Conservation (phyloP, 2,797 vertebrate genomes). For the Crocidura indochinensis region DNA sequence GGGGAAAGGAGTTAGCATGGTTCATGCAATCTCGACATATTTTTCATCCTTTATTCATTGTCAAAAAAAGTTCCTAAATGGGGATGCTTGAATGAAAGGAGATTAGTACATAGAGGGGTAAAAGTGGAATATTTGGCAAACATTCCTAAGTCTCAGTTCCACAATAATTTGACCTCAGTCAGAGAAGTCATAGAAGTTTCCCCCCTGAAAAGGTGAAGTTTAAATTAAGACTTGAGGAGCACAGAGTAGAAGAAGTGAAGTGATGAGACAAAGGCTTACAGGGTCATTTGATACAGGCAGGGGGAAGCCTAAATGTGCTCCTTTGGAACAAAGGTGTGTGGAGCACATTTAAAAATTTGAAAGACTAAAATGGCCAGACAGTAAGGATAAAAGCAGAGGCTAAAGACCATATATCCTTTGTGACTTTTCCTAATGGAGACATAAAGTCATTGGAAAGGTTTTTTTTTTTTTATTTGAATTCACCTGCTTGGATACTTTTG, state of each 20-base stretch:
- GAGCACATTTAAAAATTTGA: not conserved
- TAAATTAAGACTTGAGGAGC: slow-evolving; percentile 24
- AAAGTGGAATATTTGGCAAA: not conserved
- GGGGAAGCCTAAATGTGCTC: not conserved
- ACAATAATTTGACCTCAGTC: not conserved
- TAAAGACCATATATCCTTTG: not conserved
- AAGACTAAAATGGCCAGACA: not conserved
- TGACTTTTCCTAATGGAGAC: not conserved
- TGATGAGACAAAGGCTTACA: not conserved
- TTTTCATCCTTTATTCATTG: not conserved
- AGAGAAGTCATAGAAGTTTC: not conserved
- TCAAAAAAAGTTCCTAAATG: not conserved
- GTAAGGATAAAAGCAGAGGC: not conserved
- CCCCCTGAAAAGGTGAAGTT: not conserved
- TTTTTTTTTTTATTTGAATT: slow-evolving; percentile 57
- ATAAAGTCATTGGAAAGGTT: not conserved
- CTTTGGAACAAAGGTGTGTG: not conserved
- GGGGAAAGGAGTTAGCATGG: too few species aligned
- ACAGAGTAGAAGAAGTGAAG: not conserved
- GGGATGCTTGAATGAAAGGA: not conserved
- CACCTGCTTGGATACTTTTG: slow-evolving; percentile 51
- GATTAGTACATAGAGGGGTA: not conserved
- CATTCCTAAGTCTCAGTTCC: not conserved
- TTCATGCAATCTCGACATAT: not conserved
- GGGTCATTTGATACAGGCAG: not conserved